These are phyloP conservation scores for Betta splendens DNA, from an alignment of 2,797 vertebrate genomes.

Conservation along the genomic window DNA sequence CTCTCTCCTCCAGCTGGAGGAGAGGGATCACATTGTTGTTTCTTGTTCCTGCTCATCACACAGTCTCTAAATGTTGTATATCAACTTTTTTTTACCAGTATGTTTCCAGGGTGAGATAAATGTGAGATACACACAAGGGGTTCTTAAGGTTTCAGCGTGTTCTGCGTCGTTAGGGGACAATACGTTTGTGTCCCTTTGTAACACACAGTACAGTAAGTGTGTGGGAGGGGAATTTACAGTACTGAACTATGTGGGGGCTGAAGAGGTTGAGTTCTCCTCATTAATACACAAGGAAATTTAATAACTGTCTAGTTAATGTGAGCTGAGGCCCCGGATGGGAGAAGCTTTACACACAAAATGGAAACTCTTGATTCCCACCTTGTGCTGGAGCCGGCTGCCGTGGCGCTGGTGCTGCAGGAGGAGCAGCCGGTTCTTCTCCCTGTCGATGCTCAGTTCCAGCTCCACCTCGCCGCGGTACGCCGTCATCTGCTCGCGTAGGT, in stretches of 20 bases:
- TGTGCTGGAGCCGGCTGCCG: slow-evolving; percentile 74
- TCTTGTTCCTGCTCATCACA: not conserved
- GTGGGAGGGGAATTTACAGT: slow-evolving; percentile 14
- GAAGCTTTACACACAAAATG: slow-evolving; percentile 9
- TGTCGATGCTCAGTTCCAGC: slow-evolving; percentile 78
- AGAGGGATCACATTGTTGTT: not conserved
- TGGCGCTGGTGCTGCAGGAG: slow-evolving; percentile 77
- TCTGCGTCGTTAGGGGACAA: slow-evolving; percentile 12
- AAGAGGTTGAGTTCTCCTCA: slow-evolving; percentile 10
- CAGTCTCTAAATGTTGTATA: not conserved
- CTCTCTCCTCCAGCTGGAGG: slow-evolving; percentile 74
- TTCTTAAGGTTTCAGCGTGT: not conserved
- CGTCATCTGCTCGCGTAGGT: slow-evolving; percentile 72
- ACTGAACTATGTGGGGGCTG: slow-evolving; percentile 20
- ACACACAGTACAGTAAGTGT: slow-evolving; percentile 30
- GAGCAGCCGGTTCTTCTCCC: slow-evolving; percentile 81
- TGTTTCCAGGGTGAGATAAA: too few species aligned
- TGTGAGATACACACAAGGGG: too few species aligned
- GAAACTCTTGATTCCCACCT: slow-evolving; percentile 71
- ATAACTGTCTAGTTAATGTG: not conserved
- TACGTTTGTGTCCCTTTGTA: slow-evolving; percentile 9
- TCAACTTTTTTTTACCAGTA: slow-evolving; percentile 8
- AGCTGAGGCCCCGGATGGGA: slow-evolving; percentile 17
- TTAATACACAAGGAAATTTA: slow-evolving; percentile 14
- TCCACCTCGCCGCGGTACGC: slow-evolving; percentile 75